These are phyloP conservation scores for Agrilus cyanescens DNA, from an alignment of 2,888 invertebrate genomes.

Conservation along the genomic window DNA sequence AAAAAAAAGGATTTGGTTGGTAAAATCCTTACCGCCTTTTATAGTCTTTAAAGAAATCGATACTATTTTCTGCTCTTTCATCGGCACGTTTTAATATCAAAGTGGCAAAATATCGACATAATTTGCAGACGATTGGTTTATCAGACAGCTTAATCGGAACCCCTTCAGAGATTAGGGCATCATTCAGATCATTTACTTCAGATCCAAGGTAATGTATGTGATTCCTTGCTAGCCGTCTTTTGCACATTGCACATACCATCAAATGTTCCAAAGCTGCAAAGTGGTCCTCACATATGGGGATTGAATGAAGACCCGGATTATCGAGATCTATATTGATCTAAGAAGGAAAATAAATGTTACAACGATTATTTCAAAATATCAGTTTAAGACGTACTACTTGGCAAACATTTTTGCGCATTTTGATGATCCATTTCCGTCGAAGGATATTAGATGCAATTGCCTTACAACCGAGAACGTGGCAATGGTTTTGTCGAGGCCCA, in stretches of 20 bases:
- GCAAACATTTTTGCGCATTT: slow-evolving; percentile 55
- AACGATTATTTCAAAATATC: neutral
- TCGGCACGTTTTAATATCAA: slow-evolving; percentile 54
- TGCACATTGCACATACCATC: slow-evolving; percentile 66
- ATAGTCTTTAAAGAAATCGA: slow-evolving; percentile 46
- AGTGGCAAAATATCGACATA: slow-evolving; percentile 68
- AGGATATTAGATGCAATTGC: slow-evolving; percentile 50
- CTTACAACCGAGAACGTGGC: slow-evolving; percentile 54
- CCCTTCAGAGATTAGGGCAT: slow-evolving; percentile 44
- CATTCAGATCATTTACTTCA: slow-evolving; percentile 41
- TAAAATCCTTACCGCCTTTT: slow-evolving; percentile 43
- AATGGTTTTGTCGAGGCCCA: slow-evolving; percentile 36
- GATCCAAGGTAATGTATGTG: slow-evolving; percentile 61
- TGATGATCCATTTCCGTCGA: slow-evolving; percentile 59
- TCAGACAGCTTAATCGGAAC: slow-evolving; percentile 57
- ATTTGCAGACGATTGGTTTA: slow-evolving; percentile 68
- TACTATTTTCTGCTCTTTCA: slow-evolving; percentile 35
- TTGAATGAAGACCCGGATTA: slow-evolving; percentile 53
- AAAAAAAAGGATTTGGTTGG: neutral
- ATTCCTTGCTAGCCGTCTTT: slow-evolving; percentile 61
- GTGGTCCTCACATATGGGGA: slow-evolving; percentile 60
- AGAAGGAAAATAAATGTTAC: slow-evolving; percentile 7
- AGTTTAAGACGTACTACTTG: slow-evolving; percentile 39
- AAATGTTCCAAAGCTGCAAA: slow-evolving; percentile 59
- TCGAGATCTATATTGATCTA: slow-evolving; percentile 48